These are phyloP conservation scores for Salvelinus alpinus DNA, from an alignment of 2,113 vertebrate genomes.

Conservation along the genomic window DNA sequence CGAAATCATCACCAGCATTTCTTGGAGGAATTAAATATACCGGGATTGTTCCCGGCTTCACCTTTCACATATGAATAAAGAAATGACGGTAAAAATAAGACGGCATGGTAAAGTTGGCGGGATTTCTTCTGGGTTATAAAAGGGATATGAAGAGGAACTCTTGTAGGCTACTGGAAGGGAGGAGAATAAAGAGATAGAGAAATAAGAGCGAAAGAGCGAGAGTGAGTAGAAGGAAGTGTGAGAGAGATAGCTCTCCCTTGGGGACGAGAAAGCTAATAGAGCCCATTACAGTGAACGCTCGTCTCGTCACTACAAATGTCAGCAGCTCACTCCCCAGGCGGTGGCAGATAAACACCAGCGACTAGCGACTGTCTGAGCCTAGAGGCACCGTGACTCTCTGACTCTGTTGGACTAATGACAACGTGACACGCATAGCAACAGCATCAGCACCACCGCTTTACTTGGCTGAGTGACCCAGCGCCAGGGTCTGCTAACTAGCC, in stretches of 20 bases:
- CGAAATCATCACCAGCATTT: too few species aligned
- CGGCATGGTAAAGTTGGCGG: too few species aligned
- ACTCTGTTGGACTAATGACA: not conserved
- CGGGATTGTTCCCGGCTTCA: not conserved
- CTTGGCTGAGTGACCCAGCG: not conserved
- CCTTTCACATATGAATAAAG: conserved; percentile 61
- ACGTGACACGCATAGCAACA: not conserved
- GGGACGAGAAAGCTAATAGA: conserved; percentile 58
- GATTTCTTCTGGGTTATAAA: too few species aligned
- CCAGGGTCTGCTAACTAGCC: conserved; percentile 1
- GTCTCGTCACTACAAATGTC: conserved; percentile 71
- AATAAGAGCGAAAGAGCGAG: too few species aligned
- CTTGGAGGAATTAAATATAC: too few species aligned
- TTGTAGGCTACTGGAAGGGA: not conserved
- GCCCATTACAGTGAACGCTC: conserved; percentile 71
- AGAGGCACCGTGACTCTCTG: not conserved
- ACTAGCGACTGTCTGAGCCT: conserved; percentile 1
- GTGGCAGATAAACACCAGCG: conserved; percentile 57
- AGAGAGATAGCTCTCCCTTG: conserved; percentile 30
- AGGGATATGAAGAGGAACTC: not conserved
- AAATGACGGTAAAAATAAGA: not conserved
- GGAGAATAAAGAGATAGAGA: not conserved
- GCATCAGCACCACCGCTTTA: not conserved
- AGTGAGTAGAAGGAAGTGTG: not conserved
- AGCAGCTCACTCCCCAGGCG: conserved; percentile 65